Percentiles rank a stretch among this genome's conserved stretches.
Evolutionary conservation across 2,113 vertebrate genomes (phyloP).

Genomic region (Pyxicephalus adspersus): DNA sequence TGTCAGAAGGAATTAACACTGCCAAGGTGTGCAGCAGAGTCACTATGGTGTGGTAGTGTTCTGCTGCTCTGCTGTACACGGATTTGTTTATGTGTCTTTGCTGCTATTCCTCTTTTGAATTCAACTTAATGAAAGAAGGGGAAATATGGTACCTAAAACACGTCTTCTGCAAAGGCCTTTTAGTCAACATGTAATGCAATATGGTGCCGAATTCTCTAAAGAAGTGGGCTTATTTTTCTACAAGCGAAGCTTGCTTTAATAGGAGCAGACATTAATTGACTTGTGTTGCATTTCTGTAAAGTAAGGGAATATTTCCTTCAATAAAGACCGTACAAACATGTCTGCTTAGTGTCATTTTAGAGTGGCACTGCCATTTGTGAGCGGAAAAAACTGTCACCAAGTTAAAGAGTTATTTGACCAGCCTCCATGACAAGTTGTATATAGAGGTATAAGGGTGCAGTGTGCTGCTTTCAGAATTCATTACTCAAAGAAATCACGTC

Average conservation of each 20-base stretch:
- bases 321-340: not conserved
- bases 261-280: conserved; percentile 29
- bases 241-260: conserved; percentile 10
- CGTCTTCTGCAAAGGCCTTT: not conserved
- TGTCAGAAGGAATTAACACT: conserved; percentile 46
- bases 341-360: conserved; percentile 8
- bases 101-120: not conserved
- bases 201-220: conserved; percentile 26
- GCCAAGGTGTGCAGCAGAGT: not conserved
- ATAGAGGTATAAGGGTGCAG: not conserved
- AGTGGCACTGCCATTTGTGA: conserved; percentile 8
- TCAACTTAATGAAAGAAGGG: conserved; percentile 3
- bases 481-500: not conserved
- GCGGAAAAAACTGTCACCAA: not conserved
- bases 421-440: not conserved
- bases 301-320: conserved; percentile 26
- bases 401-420: conserved; percentile 4
- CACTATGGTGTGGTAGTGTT: not conserved
- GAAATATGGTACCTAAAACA: not conserved
- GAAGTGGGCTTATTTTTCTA: conserved; percentile 2
- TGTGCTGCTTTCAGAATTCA: not conserved
- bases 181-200: conserved; percentile 30
- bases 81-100: conserved; percentile 16
- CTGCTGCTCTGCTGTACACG: not conserved
- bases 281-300: not conserved